These are phyloP conservation scores for Pachyseris speciosa DNA, from an alignment of 64 coral and sea anemone genomes.

Conservation along the genomic window DNA sequence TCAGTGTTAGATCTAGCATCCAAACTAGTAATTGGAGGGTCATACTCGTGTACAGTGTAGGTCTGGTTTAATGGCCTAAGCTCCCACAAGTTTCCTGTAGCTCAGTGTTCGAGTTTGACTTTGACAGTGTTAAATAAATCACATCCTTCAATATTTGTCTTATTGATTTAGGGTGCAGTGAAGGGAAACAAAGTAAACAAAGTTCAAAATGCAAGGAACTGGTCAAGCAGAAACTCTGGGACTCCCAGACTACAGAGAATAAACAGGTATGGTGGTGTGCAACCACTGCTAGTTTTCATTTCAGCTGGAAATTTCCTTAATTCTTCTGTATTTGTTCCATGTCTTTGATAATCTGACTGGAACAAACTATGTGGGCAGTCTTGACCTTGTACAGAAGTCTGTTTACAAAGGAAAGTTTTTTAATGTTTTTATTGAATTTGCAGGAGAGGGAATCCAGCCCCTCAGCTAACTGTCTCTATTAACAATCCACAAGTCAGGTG, in stretches of 20 bases:
- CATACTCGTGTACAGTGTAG: too few relatives aligned
- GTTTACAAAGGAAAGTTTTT: neutral
- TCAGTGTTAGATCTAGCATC: too few relatives aligned
- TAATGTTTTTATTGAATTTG: neutral
- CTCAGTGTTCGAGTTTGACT: too few relatives aligned
- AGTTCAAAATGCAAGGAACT: neutral
- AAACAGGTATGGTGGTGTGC: neutral
- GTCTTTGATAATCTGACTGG: too few relatives aligned
- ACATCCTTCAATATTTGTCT: neutral
- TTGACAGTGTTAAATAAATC: neutral
- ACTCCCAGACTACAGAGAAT: neutral
- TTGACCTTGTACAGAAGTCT: too few relatives aligned
- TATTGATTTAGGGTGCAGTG: neutral
- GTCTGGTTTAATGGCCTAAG: too few relatives aligned
- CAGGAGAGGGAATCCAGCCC: neutral
- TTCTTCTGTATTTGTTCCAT: too few relatives aligned
- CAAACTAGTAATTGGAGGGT: too few relatives aligned
- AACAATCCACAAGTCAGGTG: conserved; percentile 18
- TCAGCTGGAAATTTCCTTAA: too few relatives aligned
- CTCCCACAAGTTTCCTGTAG: neutral
- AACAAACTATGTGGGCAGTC: too few relatives aligned
- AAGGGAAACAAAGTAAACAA: conserved; percentile 8
- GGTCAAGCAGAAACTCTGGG: neutral
- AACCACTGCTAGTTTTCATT: neutral
- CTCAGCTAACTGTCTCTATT: conserved; percentile 11